Evolutionary conservation across 1,140 invertebrate species (phyloP).

Genomic region (Pectinophora gossypiella): DNA sequence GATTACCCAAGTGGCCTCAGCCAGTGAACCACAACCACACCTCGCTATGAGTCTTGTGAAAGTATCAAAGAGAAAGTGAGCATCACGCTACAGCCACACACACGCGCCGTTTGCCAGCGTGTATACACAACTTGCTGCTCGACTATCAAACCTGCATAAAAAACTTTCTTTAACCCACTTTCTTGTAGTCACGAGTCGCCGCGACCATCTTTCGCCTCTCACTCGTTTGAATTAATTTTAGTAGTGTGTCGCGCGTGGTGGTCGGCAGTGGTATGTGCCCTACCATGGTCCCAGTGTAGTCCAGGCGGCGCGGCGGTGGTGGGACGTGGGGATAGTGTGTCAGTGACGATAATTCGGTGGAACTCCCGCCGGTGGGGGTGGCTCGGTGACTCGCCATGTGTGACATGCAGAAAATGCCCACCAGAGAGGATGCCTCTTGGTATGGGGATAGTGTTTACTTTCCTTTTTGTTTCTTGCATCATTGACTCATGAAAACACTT

Average conservation of each 20-base stretch:
- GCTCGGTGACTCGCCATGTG: slow-evolving; percentile 58
- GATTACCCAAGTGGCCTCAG: slow-evolving; percentile 40
- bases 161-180: slow-evolving; percentile 75
- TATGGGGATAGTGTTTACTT: slow-evolving; percentile 32
- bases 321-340: slow-evolving; percentile 34
- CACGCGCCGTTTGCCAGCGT: slow-evolving; percentile 40
- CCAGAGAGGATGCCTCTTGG: slow-evolving; percentile 65
- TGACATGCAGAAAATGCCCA: slow-evolving; percentile 69
- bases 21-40: slow-evolving; percentile 63
- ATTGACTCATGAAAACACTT: too few relatives aligned
- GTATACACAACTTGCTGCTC: slow-evolving; percentile 53
- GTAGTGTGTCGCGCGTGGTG: slow-evolving; percentile 57
- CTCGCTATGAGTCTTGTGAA: slow-evolving; percentile 61
- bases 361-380: slow-evolving; percentile 17
- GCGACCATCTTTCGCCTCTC: slow-evolving; percentile 64
- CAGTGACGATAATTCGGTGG: slow-evolving; percentile 48
- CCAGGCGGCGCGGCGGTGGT: slow-evolving; percentile 52
- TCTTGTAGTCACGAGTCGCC: slow-evolving; percentile 47
- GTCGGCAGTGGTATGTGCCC: slow-evolving; percentile 63
- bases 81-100: slow-evolving; percentile 52
- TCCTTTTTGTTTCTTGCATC: slow-evolving; percentile 8
- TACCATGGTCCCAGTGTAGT: slow-evolving; percentile 62
- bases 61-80: slow-evolving; percentile 74
- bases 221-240: slow-evolving; percentile 50
- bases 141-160: slow-evolving; percentile 54